phyloP scores from a whole-genome alignment of 1,140 invertebrate species.

The Bicyclus anynana region DNA sequence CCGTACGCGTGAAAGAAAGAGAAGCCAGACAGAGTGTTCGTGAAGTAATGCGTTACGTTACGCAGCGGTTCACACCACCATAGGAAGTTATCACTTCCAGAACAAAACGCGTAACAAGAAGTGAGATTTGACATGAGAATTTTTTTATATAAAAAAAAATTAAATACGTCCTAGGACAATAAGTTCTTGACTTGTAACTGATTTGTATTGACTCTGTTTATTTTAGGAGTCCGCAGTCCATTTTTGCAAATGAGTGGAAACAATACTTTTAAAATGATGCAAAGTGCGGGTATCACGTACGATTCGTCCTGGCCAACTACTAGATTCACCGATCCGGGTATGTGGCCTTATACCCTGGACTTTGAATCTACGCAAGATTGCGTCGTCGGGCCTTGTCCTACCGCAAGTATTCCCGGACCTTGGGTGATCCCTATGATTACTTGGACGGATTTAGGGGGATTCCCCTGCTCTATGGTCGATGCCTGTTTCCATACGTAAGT shows the following conservation, averaged over 20 bases:
- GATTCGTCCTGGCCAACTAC: slow-evolving; percentile 82
- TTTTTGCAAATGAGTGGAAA: slow-evolving; percentile 83
- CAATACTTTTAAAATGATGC: slow-evolving; percentile 75
- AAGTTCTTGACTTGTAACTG: too few species aligned
- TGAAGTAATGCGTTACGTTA: too few species aligned
- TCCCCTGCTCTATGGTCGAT: slow-evolving; percentile 81
- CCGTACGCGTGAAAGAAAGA: too few species aligned
- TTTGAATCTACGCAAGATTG: slow-evolving; percentile 81
- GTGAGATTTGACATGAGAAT: too few species aligned
- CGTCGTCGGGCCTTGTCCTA: slow-evolving; percentile 80
- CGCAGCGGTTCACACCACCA: too few species aligned
- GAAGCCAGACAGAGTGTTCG: too few species aligned
- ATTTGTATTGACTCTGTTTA: background rate
- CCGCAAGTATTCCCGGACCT: slow-evolving; percentile 78
- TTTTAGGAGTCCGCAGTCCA: slow-evolving; percentile 81
- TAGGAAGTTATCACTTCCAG: too few species aligned
- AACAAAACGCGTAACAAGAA: too few species aligned
- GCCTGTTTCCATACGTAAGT: slow-evolving; percentile 77
- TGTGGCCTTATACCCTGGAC: slow-evolving; percentile 87
- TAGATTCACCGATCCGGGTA: slow-evolving; percentile 72
- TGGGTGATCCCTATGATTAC: slow-evolving; percentile 83
- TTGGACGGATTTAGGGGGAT: slow-evolving; percentile 71
- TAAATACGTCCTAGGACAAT: too few species aligned
- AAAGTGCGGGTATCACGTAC: slow-evolving; percentile 74
- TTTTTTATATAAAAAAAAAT: too few species aligned